Evolutionary conservation across 1,140 invertebrate genomes (phyloP), one percentile per base, ranked within the genome.

Genomic region (Aphis gossypii): DNA sequence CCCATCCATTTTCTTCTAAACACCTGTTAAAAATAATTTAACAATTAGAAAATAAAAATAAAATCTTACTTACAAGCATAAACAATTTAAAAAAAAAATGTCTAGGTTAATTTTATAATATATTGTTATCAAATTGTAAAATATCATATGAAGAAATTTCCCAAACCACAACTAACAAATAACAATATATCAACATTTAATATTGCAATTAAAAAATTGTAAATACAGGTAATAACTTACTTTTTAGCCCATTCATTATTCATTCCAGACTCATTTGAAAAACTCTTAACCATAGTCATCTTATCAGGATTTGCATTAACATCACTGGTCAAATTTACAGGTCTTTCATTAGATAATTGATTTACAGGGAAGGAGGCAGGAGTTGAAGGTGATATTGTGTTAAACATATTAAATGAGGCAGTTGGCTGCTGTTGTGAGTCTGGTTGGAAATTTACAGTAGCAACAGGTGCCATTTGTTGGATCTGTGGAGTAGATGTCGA

Each of bases 191-290:
- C 4, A 11, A 68, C 30, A n/a, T 68, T 68, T 14, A 68, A n/a
- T 68, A 68, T 68, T 18, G 14, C 35, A n/a, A n/a, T n/a, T n/a
- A n/a, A n/a, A n/a, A n/a, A n/a, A n/a, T n/a, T n/a, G n/a, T n/a
- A n/a, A n/a, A n/a, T n/a, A n/a, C n/a, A n/a, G n/a, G n/a, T n/a
- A 87, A 35, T 88, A 2, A 30, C 51, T 84, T 54, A 93, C 92
- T 84, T 93, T 93, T 56, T 20, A 30, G 92, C 92, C 92, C 92
- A 93, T 41, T 86, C 82, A 30, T 93, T 23, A 56, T 93, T 93
- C 92, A 93, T 93, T 83, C 92, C 92, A 56, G 92, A 93, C 51
- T 93, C 92, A 56, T 56, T 56, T 20, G 92, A 83, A 93, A 93
- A 93, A 44, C 82, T 82, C 48, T 93, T 93, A n/a, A 93, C 44